Base-by-base conservation (phyloP, 1,140 invertebrate species). In the Meloidogyne floridensis region DNA sequence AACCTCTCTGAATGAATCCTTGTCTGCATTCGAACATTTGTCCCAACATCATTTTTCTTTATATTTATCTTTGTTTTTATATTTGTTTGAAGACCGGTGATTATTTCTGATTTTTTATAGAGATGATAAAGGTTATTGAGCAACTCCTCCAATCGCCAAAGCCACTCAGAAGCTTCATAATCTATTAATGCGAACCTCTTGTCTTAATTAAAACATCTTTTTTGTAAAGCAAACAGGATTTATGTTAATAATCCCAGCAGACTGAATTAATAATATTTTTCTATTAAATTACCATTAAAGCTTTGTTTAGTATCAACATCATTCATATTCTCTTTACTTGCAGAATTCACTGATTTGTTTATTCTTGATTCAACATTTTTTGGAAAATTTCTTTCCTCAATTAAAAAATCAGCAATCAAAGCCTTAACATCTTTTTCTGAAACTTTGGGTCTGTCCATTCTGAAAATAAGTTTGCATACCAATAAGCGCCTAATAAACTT, bases 31-130 rank as follows among this genome's bases (percentile, higher is more conserved):
- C 59, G 13, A n/a, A 65, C 59, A 18, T 65, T 65, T n/a, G 59
- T 65, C 7, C 15, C 59, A 15, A 59, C 13, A 13, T 11, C 11
- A 65, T 65, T 65, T 8, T 65, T 18, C n/a, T 65, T 65, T n/a
- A 65, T 65, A 65, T 65, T 65, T 65, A 65, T 15, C n/a, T 15
- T n/a, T 65, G 59, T n/a, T 65, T 65, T 65, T 65, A 65, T n/a
- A 6, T 65, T 65, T 65, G 59, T 65, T 65, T 65, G 59, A 5
- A 65, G 5, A 2, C 59, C 59, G 6, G 2, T n/a, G 4, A 18
- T 4, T 65, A 65, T 65, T n/a, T 65, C n/a, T 65, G 59, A 15
- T n/a, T 65, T 1, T 6, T n/a, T 15, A 15, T 13, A 65, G 5
- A 18, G 59, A 18, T n/a, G n/a, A n/a, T 65, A 65, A n/a, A 65